These are phyloP conservation scores for Acipenser oxyrinchus DNA, from an alignment of 2,797 vertebrate species.

Conservation along the genomic window DNA sequence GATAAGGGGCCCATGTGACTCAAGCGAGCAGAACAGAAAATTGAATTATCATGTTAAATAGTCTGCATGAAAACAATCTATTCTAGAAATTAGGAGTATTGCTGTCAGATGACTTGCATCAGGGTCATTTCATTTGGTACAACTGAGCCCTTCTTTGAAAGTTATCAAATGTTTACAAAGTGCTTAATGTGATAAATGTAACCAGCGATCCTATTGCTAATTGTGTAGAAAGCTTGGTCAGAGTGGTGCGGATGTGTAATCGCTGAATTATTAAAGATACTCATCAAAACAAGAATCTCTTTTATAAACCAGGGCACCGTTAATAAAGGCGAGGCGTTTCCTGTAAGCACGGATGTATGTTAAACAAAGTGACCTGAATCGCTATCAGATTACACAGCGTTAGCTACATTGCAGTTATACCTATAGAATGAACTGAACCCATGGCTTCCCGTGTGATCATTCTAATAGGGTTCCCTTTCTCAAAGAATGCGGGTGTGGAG, in stretches of 20 bases:
- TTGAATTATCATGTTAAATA: conserved; percentile 67
- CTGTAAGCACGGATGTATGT: neutral
- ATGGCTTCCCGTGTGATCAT: too few species aligned
- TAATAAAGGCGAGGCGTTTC: neutral
- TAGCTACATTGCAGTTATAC: too few species aligned
- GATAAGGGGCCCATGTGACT: conserved; percentile 61
- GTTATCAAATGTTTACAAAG: conserved; percentile 68
- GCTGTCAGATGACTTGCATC: conserved; percentile 68
- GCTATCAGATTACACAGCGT: too few species aligned
- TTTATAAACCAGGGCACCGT: neutral
- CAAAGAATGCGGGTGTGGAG: too few species aligned
- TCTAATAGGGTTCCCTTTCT: too few species aligned
- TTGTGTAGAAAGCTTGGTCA: conserved; percentile 21
- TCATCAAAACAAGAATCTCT: neutral
- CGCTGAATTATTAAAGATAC: neutral
- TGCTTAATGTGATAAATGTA: conserved; percentile 58
- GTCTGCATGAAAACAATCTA: conserved; percentile 76
- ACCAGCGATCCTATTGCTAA: conserved; percentile 37
- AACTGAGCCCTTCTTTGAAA: conserved; percentile 51
- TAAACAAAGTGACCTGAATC: too few species aligned
- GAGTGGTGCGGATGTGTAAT: neutral
- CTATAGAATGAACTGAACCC: too few species aligned
- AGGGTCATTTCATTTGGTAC: conserved; percentile 51
- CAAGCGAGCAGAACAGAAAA: conserved; percentile 62
- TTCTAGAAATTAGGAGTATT: conserved; percentile 64